Conservation (phyloP, 2,113 vertebrate genomes). For the Cheirogaleus medius region DNA sequence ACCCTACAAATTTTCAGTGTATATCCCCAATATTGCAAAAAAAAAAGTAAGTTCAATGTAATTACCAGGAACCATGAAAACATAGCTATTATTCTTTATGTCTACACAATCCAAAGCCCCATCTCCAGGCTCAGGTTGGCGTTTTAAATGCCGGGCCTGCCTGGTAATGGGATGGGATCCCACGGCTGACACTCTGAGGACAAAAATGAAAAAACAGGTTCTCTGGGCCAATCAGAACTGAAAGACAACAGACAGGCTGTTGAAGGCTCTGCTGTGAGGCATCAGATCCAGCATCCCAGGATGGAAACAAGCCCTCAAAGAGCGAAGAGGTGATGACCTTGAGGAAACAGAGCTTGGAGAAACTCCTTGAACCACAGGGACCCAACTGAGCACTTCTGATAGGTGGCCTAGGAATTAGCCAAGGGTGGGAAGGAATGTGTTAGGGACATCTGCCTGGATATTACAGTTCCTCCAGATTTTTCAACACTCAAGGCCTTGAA, state of each 20-base stretch:
- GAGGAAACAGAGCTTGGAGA: neutral
- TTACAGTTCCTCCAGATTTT: neutral
- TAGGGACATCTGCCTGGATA: neutral
- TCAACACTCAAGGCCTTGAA: neutral
- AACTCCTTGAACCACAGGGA: neutral
- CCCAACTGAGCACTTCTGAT: neutral
- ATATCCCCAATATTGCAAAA: slow-evolving; percentile 47
- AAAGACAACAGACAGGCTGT: neutral
- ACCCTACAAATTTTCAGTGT: slow-evolving; percentile 68
- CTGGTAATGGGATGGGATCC: neutral
- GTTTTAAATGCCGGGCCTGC: neutral
- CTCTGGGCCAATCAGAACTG: neutral
- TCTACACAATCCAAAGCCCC: neutral
- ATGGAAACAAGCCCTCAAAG: neutral
- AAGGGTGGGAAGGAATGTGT: neutral
- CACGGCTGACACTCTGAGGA: neutral
- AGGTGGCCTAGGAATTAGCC: neutral
- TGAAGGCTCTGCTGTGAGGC: neutral
- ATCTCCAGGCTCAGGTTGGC: neutral
- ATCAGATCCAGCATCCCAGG: neutral
- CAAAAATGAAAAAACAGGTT: neutral
- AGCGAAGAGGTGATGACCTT: neutral
- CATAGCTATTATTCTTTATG: slow-evolving; percentile 45
- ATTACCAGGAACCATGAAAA: slow-evolving; percentile 60
- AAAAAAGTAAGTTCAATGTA: slow-evolving; percentile 55